phyloP scores from a whole-genome alignment of 1,140 invertebrate genomes.

The Bombyx mori region DNA sequence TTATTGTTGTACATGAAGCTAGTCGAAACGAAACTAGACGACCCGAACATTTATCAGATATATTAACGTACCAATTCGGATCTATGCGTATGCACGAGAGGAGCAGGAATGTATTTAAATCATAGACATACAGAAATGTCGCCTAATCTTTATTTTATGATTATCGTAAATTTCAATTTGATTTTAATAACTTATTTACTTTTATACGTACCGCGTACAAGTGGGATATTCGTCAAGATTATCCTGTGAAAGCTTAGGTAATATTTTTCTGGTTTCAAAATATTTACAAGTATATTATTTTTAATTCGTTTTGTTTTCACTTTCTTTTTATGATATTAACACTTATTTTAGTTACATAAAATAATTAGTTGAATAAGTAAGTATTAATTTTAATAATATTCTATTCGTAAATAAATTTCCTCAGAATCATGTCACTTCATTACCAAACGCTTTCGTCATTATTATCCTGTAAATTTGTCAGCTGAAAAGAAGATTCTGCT shows the following conservation, averaged over 20 bases:
- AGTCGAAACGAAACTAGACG: conserved; percentile 36
- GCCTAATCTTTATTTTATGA: conserved; percentile 62
- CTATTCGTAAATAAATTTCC: no score
- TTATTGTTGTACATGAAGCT: conserved; percentile 52
- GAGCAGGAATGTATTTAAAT: conserved; percentile 44
- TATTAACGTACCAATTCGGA: conserved; percentile 38
- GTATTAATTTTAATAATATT: no score
- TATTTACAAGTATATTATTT: conserved; percentile 14
- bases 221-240: conserved; percentile 43
- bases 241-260: conserved; percentile 28
- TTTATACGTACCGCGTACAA: conserved; percentile 29
- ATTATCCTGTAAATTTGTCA: no score
- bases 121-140: conserved; percentile 24
- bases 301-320: background rate
- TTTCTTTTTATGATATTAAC: no score
- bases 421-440: no score
- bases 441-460: no score
- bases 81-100: conserved; percentile 42
- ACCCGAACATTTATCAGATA: conserved; percentile 42
- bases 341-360: no score
- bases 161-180: conserved; percentile 60
- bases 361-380: no score
- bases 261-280: conserved; percentile 28
- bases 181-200: conserved; percentile 65
- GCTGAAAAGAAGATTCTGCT: no score